phyloP scores from a whole-genome alignment of 2,113 vertebrate genomes.

The Dipodomys ordii region DNA sequence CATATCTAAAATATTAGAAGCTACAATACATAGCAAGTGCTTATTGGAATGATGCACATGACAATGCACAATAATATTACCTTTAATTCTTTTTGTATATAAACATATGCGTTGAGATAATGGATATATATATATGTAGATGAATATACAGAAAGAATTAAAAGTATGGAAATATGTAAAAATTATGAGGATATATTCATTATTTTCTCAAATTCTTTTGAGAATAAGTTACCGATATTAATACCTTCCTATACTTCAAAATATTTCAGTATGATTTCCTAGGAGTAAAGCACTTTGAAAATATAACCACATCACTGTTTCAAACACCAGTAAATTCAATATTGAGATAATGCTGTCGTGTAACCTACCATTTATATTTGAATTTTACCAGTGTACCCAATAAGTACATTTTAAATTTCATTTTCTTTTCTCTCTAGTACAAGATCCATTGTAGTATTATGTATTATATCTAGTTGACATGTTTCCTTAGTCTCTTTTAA shows the following conservation, averaged over 20 bases:
- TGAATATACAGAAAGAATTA: neutral
- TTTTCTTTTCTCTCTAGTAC: neutral
- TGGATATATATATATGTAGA: neutral
- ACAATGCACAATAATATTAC: too few relatives aligned
- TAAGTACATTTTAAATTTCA: neutral
- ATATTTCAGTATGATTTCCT: neutral
- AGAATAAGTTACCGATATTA: neutral
- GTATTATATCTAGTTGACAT: neutral
- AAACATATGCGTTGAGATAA: neutral
- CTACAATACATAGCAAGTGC: neutral
- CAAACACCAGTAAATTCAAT: neutral
- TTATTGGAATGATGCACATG: neutral
- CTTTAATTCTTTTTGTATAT: neutral
- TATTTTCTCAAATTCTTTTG: neutral
- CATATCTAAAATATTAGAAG: neutral
- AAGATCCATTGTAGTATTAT: neutral
- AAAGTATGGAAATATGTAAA: neutral
- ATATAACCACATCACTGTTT: neutral
- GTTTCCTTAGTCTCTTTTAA: neutral
- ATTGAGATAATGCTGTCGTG: neutral
- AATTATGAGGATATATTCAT: neutral
- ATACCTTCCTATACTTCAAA: neutral
- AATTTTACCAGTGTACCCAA: neutral
- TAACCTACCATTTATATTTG: neutral
- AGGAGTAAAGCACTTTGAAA: constrained; percentile 24